Evolutionary conservation across 2,797 vertebrate species (phyloP).

Genomic region (Picus viridis): DNA sequence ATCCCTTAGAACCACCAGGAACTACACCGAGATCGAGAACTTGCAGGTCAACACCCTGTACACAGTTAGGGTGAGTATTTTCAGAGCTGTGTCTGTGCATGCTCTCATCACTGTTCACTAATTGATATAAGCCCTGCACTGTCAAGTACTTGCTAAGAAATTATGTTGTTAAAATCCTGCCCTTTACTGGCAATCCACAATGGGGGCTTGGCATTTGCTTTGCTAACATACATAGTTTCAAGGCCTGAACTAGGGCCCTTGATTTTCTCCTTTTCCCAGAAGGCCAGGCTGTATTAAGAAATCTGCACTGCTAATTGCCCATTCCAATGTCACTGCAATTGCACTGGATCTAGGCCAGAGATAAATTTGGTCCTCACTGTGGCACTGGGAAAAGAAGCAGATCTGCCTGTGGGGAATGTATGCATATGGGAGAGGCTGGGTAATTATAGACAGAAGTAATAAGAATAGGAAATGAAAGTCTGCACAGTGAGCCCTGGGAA

Average conservation of each 20-base stretch:
- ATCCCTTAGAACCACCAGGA: slow-evolving; percentile 82
- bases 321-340: background rate
- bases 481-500: background rate
- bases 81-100: too few relatives aligned
- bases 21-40: slow-evolving; percentile 81
- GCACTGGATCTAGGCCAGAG: slow-evolving; percentile 28
- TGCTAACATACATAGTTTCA: background rate
- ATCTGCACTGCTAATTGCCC: background rate
- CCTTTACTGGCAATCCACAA: background rate
- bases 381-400: background rate
- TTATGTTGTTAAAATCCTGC: background rate
- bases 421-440: background rate
- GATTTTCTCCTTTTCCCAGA: background rate
- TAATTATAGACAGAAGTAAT: slow-evolving; percentile 32
- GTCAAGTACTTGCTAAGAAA: background rate
- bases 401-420: background rate
- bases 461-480: slow-evolving; percentile 4
- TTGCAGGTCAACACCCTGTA: slow-evolving; percentile 84
- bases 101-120: background rate
- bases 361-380: slow-evolving; percentile 27
- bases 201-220: background rate
- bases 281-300: background rate
- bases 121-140: background rate
- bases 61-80: slow-evolving; percentile 86
- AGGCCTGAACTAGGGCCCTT: background rate